Evolutionary conservation across 2,888 invertebrate genomes (phyloP).

Genomic region (Caenorhabditis uteleia): DNA sequence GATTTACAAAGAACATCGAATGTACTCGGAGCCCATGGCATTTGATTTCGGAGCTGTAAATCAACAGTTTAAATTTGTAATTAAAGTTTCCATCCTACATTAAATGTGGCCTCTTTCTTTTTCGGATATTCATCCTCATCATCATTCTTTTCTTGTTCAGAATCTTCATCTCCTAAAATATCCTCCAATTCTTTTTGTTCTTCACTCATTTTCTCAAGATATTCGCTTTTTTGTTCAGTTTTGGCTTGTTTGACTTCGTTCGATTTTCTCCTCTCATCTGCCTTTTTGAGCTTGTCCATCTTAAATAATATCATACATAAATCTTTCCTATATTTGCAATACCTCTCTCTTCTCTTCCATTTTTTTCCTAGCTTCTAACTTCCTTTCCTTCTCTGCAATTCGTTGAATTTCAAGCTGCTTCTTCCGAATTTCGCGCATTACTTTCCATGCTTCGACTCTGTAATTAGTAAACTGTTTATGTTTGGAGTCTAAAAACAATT

Average conservation of each 20-base stretch:
- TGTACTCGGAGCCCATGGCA: constrained; percentile 20
- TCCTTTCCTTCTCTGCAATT: constrained; percentile 6
- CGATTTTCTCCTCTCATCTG: constrained; percentile 17
- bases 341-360: constrained; percentile 14
- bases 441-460: constrained; percentile 10
- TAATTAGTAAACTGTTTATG: no score
- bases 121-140: neutral
- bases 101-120: neutral
- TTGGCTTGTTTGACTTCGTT: constrained; percentile 5
- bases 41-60: neutral
- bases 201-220: constrained; percentile 16
- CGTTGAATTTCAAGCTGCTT: constrained; percentile 3
- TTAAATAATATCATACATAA: no score
- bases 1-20: constrained; percentile 10
- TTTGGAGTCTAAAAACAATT: neutral
- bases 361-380: constrained; percentile 1
- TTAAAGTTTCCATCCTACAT: neutral
- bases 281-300: constrained; percentile 13
- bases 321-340: no score
- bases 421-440: constrained; percentile 8
- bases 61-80: neutral
- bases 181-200: constrained; percentile 9
- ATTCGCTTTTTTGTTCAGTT: constrained; percentile 10
- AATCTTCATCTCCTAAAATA: neutral
- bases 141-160: neutral